Base-by-base conservation (phyloP, 2,113 vertebrate species). In the Myotis brandtii region DNA sequence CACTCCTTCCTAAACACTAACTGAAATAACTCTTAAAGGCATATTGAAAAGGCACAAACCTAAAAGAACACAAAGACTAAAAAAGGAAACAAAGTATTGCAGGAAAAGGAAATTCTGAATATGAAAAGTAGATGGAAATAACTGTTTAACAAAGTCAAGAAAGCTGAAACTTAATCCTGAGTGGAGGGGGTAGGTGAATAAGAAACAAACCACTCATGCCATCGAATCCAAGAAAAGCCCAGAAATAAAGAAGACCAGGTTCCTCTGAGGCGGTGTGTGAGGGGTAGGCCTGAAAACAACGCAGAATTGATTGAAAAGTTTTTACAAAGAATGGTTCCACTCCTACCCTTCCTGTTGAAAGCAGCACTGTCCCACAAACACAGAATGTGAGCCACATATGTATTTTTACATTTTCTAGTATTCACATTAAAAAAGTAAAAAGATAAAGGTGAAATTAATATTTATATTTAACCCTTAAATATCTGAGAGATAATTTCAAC, bases 121-220 rank as follows among this genome's bases (percentile, higher is more conserved):
- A 86, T 34, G n/a, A 67, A 80, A 96, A 75, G 32, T 9, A 2
- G 32, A 70, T 75, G 21, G 70, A 66, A 84, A 56, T 43, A 34
- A 73, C 21, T 91, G 48, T 30, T 64, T 50, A 27, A 70, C 46
- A 79, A 32, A 91, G 62, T 73, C 82, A 91, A 93, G 59, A 50
- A 82, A 59, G 73, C 62, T 37, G 91, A 89, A 93, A 83, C 20
- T 14, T 79, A 92, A 94, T 23, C 67, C 50, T 25, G 16, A 17
- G 16, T 27, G 23, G 30, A 85, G 43, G 67, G 34, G n/a, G 3
- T 64, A 48, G 80, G 30, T 37, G 64, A 86, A 59, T 30, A 52
- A 94, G 46, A 67, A 95, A 87, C 40, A 84, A 80, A 80, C 32
- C 9, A 80, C 50, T 86, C 54, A n/a, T 70, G 80, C 25, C 69